Conservation (phyloP, 1,140 invertebrate genomes). For the Oryctes rhinoceros region DNA sequence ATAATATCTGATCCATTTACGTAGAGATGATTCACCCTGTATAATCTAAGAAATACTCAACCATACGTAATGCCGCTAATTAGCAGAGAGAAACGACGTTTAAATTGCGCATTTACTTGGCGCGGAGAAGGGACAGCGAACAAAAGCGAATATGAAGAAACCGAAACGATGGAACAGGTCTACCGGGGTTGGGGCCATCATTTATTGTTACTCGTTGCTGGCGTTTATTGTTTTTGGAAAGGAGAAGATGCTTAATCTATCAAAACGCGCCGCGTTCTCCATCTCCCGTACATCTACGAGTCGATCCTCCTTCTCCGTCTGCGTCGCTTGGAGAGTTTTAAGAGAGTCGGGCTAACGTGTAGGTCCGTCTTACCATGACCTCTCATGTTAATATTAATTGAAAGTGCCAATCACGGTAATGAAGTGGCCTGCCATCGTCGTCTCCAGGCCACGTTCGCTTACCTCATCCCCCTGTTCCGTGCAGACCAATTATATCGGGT, state of each 20-base stretch:
- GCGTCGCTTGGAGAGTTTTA: slow-evolving; percentile 17
- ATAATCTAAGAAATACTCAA: no score
- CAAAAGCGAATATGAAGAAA: background rate
- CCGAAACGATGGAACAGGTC: background rate
- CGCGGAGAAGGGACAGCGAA: background rate
- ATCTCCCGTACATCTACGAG: background rate
- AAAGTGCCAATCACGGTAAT: slow-evolving; percentile 56
- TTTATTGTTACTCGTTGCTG: background rate
- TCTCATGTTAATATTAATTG: slow-evolving; percentile 57
- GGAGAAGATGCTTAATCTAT: slow-evolving; percentile 20
- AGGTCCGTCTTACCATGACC: slow-evolving; percentile 44
- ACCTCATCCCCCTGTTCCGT: background rate
- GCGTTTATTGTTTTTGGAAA: slow-evolving; percentile 6
- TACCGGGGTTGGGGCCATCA: background rate
- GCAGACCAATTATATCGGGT: slow-evolving; percentile 44
- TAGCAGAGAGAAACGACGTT: background rate
- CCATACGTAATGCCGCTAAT: background rate
- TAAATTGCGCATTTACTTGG: background rate
- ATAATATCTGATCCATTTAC: no score
- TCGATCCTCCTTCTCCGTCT: background rate
- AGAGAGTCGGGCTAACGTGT: slow-evolving; percentile 40
- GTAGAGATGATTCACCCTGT: no score
- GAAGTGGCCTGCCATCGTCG: slow-evolving; percentile 45
- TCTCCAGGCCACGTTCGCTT: background rate
- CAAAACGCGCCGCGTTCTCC: background rate